Evolutionary conservation across 2,888 invertebrate genomes (phyloP), one percentile per base, ranked within the genome.

Genomic region (Electrophaes corylata): DNA sequence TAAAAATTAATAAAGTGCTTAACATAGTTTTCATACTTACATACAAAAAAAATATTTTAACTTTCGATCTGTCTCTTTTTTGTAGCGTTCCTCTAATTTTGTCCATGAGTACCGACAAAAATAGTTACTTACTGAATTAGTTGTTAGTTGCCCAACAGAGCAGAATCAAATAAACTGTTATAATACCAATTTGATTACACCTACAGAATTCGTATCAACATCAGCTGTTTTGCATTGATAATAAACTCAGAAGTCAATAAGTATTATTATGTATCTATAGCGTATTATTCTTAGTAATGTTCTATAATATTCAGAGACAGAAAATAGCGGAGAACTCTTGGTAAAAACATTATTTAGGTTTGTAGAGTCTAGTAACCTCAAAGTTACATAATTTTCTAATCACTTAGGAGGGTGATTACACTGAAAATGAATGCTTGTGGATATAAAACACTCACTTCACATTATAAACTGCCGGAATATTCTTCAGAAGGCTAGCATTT

Each of bases 401-500:
- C 50, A 61, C 53, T 70, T 64, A 54, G 48, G 40, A 58, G 23
- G 5, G 5, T 10, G 60, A 51, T 45, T 44, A 47, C 16, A 8
- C 16, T 33, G 26, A 26, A 6, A 60, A 64, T 57, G 37, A 44
- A 58, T 53, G 47, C 61, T 67, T 54, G 53, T 44, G 46, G 51
- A 44, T 23, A 54, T 62, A 4, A 14, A 55, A 53, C 69, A 88
- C 92, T 92, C 80, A 93, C 93, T 91, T 92, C 64, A 86, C 86
- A 84, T 89, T 89, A 69, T 89, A 84, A 69, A 91, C 75, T 16
- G 92, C 87, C 46, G 92, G 92, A 66, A 88, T 76, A 82, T 89
- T 91, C 67, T 88, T 90, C 61, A 92, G 71, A 29, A 93, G 75
- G 41, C 79, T 78, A 60, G 84, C 86, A 40, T 81, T 81, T 72